Percentiles rank a stretch among this genome's conserved stretches.
phyloP scores from a whole-genome alignment of 2,888 invertebrate species.

The Hydropsyche betteni region DNA sequence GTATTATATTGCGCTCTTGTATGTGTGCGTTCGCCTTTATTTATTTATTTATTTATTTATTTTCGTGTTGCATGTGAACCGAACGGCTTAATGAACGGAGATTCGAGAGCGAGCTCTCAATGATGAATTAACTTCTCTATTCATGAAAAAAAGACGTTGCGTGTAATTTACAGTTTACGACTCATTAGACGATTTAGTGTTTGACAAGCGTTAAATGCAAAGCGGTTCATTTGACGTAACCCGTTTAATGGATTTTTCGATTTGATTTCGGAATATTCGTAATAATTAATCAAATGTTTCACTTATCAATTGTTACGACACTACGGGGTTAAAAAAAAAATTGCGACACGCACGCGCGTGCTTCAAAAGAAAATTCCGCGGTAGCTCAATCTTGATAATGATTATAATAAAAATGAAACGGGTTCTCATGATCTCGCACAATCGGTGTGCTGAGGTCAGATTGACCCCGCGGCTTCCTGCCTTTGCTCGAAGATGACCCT shows the following conservation, averaged over 20 bases:
- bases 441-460: constrained; percentile 28
- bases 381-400: constrained; percentile 1
- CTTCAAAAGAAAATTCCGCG: not conserved
- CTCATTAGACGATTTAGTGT: constrained; percentile 18
- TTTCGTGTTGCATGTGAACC: not conserved
- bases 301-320: no score
- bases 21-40: not conserved
- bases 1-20: not conserved
- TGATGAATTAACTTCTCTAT: constrained; percentile 32
- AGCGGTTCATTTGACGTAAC: no score
- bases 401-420: constrained; percentile 9
- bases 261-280: no score
- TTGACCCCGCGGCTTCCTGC: constrained; percentile 28
- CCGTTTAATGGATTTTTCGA: no score
- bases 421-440: constrained; percentile 23
- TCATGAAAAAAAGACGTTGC: not conserved
- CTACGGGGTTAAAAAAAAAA: no score
- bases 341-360: not conserved
- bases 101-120: not conserved
- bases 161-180: constrained; percentile 15
- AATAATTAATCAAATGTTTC: no score
- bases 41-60: constrained; percentile 6
- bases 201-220: no score
- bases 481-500: constrained; percentile 29
- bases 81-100: constrained; percentile 30